A percentile compares a stretch with the other conserved stretches of the same genome.
Conservation (phyloP, 2,113 vertebrate genomes). For the Melanotaenia duboulayi region DNA sequence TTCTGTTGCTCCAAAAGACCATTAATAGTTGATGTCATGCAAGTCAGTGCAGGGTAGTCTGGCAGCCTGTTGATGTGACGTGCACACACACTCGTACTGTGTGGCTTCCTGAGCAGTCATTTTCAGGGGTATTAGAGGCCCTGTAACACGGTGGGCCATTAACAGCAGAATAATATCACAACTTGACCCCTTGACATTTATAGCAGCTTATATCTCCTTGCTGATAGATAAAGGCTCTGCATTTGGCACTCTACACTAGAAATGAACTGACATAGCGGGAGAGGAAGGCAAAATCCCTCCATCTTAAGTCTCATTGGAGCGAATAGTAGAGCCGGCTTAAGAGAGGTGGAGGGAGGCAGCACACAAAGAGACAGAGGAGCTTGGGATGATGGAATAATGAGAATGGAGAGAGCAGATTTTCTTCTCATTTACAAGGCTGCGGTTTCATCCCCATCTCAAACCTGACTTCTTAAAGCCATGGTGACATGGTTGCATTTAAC, state of each 20-base stretch:
- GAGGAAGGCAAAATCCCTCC: conserved; percentile 63
- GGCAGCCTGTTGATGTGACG: conserved; percentile 18
- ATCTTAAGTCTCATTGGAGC: conserved; percentile 61
- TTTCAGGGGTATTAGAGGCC: conserved; percentile 63
- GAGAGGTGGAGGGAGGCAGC: conserved; percentile 16
- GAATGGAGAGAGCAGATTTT: conserved; percentile 34
- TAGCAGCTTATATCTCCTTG: conserved; percentile 72
- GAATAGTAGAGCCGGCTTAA: conserved; percentile 64
- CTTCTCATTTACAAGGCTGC: conserved; percentile 36
- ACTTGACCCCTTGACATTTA: conserved; percentile 69
- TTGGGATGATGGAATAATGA: conserved; percentile 68
- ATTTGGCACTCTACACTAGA: conserved; percentile 39
- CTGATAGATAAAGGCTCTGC: conserved; percentile 61
- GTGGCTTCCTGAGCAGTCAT: conserved; percentile 60
- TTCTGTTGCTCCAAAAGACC: conserved; percentile 6
- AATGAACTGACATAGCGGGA: conserved; percentile 59
- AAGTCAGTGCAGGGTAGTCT: conserved; percentile 46
- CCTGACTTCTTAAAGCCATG: conserved; percentile 22
- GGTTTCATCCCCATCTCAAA: conserved; percentile 22
- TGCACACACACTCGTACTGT: conserved; percentile 9
- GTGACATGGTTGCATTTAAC: conserved; percentile 35
- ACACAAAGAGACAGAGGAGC: conserved; percentile 41
- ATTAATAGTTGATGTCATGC: conserved; percentile 38
- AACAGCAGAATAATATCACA: conserved; percentile 72
- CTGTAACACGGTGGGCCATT: conserved; percentile 61